Conservation (phyloP, 2,113 vertebrate species). For the Tringa solitaria region DNA sequence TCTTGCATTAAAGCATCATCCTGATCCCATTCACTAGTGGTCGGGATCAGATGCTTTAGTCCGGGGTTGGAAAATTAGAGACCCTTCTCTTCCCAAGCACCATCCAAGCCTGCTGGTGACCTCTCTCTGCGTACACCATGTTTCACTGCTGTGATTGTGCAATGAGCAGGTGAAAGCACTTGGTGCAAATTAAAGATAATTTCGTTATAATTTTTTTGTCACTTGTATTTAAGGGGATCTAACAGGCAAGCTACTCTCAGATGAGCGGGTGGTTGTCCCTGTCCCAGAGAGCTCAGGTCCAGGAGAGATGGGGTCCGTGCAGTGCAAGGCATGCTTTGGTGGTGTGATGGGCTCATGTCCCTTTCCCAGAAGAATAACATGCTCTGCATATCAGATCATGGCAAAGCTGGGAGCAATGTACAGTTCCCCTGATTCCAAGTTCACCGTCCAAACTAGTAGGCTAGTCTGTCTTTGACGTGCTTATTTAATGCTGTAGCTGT, state of each 20-base stretch:
- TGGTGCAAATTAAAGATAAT: not conserved
- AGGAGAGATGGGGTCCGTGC: not conserved
- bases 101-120: not conserved
- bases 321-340: not conserved
- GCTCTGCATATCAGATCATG: not conserved
- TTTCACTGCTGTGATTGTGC: not conserved
- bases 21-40: rapidly evolving
- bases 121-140: not conserved
- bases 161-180: not conserved
- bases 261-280: not conserved
- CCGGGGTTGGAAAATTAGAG: not conserved
- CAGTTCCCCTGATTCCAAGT: not conserved
- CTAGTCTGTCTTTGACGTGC: not conserved
- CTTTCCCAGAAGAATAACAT: not conserved
- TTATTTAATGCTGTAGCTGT: slow-evolving; percentile 9
- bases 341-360: not conserved
- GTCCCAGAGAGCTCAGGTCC: not conserved
- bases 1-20: not conserved
- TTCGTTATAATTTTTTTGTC: not conserved
- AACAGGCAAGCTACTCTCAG: not conserved
- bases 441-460: not conserved
- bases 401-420: not conserved
- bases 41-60: not conserved
- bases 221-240: not conserved
- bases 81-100: not conserved